phyloP scores from a whole-genome alignment of 2,113 vertebrate genomes.

The Clinocottus analis region DNA sequence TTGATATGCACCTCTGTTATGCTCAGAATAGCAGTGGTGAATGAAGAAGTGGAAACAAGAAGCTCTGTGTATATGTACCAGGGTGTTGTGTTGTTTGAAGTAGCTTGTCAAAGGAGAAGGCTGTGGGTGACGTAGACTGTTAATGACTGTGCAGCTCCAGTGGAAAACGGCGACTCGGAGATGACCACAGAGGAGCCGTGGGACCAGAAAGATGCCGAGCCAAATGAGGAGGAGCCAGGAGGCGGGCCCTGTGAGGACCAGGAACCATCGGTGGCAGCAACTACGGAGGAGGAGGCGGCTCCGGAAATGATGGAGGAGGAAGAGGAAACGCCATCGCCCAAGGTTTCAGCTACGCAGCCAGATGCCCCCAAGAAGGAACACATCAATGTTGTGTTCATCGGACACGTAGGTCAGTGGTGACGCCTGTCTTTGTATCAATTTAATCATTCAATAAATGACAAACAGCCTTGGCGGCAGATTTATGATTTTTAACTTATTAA shows the following conservation, averaged over 20 bases:
- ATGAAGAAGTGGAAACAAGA: too few species aligned
- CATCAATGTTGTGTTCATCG: conserved; percentile 98
- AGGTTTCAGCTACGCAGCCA: conserved; percentile 87
- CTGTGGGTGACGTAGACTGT: background rate
- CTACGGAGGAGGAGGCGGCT: conserved; percentile 81
- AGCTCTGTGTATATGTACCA: too few species aligned
- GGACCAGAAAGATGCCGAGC: conserved; percentile 95
- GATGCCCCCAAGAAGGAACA: conserved; percentile 97
- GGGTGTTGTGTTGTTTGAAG: too few species aligned
- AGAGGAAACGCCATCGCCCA: conserved; percentile 91
- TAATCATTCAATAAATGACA: too few species aligned
- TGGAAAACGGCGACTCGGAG: conserved; percentile 95
- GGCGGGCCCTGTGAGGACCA: conserved; percentile 81
- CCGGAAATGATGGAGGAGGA: conserved; percentile 86
- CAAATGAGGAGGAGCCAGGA: conserved; percentile 89
- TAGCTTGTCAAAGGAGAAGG: too few species aligned
- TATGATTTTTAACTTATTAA: too few species aligned
- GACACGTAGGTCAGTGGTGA: conserved; percentile 92
- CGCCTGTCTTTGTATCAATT: too few species aligned
- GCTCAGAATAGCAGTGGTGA: too few species aligned
- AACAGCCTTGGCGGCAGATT: too few species aligned
- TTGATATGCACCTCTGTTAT: too few species aligned
- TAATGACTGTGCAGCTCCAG: conserved; percentile 75
- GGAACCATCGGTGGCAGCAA: conserved; percentile 75
- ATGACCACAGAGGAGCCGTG: conserved; percentile 88